Conservation (phyloP, 2,797 vertebrate genomes). For the Microcaecilia unicolor region DNA sequence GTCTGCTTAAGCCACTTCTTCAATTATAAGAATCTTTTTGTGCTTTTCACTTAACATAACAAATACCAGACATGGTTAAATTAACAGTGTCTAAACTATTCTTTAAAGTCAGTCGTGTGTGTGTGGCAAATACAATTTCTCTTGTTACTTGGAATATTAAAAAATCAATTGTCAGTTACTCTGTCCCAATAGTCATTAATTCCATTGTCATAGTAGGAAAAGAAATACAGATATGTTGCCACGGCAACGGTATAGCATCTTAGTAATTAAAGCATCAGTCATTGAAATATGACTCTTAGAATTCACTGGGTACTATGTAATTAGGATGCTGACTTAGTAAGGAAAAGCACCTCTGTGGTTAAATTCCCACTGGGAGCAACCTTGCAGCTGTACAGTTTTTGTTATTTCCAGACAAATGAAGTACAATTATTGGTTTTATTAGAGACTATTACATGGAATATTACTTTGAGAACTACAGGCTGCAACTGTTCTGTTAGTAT, state of each 20-base stretch:
- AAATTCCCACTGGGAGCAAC: slow-evolving; percentile 26
- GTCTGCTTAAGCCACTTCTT: no score
- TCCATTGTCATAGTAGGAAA: slow-evolving; percentile 29
- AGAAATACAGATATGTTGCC: slow-evolving; percentile 52
- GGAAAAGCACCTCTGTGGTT: slow-evolving; percentile 38
- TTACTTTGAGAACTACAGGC: no score
- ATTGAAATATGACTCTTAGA: slow-evolving; percentile 56
- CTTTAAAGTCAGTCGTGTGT: background rate
- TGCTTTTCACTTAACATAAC: no score
- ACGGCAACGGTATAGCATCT: slow-evolving; percentile 61
- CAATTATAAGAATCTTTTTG: no score
- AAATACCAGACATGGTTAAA: no score
- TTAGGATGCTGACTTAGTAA: slow-evolving; percentile 58
- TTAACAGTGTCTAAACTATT: background rate
- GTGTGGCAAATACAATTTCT: background rate
- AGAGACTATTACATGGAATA: background rate
- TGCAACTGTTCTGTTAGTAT: no score
- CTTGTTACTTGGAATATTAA: background rate
- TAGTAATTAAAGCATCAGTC: slow-evolving; percentile 80
- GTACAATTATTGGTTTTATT: background rate
- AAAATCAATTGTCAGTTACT: background rate
- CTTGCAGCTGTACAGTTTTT: slow-evolving; percentile 35
- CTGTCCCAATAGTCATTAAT: slow-evolving; percentile 19
- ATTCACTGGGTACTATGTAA: slow-evolving; percentile 60
- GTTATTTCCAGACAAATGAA: background rate